Base-by-base conservation (phyloP, 2,113 vertebrate species). In the Alligator sinensis region DNA sequence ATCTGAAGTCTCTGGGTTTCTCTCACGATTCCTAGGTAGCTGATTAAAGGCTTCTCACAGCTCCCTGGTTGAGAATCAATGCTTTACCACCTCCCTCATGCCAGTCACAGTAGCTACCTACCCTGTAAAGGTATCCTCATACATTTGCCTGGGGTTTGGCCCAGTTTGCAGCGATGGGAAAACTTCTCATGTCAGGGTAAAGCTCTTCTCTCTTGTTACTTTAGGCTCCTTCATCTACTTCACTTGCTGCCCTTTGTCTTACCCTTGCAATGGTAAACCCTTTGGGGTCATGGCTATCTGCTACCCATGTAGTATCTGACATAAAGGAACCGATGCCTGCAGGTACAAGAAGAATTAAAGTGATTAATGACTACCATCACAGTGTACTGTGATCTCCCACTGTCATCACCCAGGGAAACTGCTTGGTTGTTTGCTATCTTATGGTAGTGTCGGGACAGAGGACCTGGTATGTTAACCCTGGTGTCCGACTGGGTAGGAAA, bases 281-380 rank as follows among this genome's bases (percentile, higher is more conserved):
- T 82, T 19, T 6, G 60, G 61, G 6, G 68, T 90, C 60, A 57
- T 77, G 68, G n/a, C 27, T 66, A 28, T 27, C 27, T 84, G 47
- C 60, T 85, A 57, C 62, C 62, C 28, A 27, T 66, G 25, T 28
- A 66, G 27, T n/a, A 13, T 25, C 64, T 88, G 81, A 60, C 16
- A 5, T 0, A 66, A 64, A 27, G 14, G 30, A 28, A 60, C 4
- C 1, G 63, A 38, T 94, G 88, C 74, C 61, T 81, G 78, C 88
- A 83, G 86, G 85, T 89, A 79, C 91, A 86, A 86, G 74, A 77
- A 57, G 74, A 86, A 83, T 86, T 82, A 75, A 47, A 62, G 89
- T 90, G 88, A 93, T 84, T 64, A 70, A n/a, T 0, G 0, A 22
- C 92, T 82, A 92, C 86, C 86, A 66, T 25, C 15, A 64, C 75